Conservation (phyloP, 2,113 vertebrate species). For the Butorides virescens region DNA sequence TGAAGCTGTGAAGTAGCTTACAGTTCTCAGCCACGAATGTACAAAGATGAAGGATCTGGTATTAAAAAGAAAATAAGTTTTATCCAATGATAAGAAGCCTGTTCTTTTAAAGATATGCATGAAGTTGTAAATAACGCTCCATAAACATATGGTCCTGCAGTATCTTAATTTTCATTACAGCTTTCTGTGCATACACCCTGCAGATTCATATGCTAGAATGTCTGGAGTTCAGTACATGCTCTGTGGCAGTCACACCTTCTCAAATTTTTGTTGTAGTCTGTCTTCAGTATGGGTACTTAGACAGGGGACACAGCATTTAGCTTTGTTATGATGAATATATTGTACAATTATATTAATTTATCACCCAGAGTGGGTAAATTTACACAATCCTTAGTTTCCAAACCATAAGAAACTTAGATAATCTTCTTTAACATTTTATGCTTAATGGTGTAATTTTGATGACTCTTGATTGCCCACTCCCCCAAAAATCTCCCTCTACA, state of each 20-base stretch:
- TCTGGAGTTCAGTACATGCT: neutral
- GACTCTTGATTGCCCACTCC: neutral
- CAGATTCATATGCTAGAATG: neutral
- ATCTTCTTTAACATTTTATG: neutral
- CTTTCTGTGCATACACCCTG: neutral
- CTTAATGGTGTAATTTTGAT: neutral
- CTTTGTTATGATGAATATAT: neutral
- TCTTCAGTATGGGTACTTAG: neutral
- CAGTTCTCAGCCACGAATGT: neutral
- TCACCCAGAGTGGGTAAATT: neutral
- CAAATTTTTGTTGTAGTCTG: neutral
- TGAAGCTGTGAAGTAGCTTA: neutral
- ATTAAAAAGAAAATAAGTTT: neutral
- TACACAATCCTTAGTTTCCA: neutral
- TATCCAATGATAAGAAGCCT: neutral
- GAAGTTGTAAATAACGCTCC: neutral
- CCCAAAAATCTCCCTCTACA: neutral
- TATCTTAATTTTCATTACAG: neutral
- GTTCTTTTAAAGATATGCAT: neutral
- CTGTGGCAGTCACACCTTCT: neutral
- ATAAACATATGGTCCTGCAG: neutral
- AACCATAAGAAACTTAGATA: neutral
- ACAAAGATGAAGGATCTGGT: neutral
- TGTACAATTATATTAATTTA: neutral
- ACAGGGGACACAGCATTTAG: neutral